Percentiles rank a stretch among this genome's conserved stretches.
Conservation (phyloP, 2,888 invertebrate species). For the Parnassius glacialis region DNA sequence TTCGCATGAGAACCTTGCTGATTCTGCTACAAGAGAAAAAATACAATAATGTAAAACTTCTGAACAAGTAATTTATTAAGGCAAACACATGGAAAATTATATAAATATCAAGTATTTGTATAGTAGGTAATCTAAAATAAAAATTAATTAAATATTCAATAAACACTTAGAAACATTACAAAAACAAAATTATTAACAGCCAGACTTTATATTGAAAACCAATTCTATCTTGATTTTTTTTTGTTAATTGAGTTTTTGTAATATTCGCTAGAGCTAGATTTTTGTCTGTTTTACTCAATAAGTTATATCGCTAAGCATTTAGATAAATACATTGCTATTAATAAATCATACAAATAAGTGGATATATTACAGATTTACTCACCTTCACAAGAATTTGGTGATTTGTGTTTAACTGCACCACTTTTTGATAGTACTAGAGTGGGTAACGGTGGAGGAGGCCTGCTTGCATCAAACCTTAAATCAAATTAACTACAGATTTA, state of each 20-base stretch:
- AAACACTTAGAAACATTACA: neutral
- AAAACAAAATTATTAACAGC: neutral
- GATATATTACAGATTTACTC: slow-evolving; percentile 25
- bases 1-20: slow-evolving; percentile 15
- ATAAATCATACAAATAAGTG: neutral
- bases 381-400: slow-evolving; percentile 42
- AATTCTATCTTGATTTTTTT: too few species aligned
- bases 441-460: slow-evolving; percentile 57
- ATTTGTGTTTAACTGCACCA: slow-evolving; percentile 40
- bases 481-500: too few species aligned
- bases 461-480: slow-evolving; percentile 55
- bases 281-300: slow-evolving; percentile 19
- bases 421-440: slow-evolving; percentile 32
- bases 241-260: neutral
- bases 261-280: slow-evolving; percentile 36
- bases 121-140: neutral
- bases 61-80: neutral
- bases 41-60: slow-evolving; percentile 3
- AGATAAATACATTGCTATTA: slow-evolving; percentile 1
- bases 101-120: neutral
- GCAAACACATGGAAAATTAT: neutral
- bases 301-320: slow-evolving; percentile 33
- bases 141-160: neutral
- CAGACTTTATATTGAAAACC: neutral
- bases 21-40: slow-evolving; percentile 1